Base-by-base conservation (phyloP, 1,140 invertebrate genomes). In the Luehdorfia chinensis region DNA sequence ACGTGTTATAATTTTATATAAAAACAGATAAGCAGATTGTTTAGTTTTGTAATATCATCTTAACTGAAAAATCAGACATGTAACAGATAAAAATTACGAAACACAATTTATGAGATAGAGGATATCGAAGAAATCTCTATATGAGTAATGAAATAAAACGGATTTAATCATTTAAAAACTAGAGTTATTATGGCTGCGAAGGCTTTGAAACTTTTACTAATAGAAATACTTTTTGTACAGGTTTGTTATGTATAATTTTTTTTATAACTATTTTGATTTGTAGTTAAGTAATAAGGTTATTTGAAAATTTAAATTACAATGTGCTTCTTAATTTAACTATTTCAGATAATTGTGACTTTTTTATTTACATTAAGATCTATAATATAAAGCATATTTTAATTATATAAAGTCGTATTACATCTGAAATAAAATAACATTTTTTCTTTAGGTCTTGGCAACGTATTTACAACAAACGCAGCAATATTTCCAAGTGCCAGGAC, bases 401-500 rank as follows among this genome's bases (percentile, higher is more conserved):
- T 21, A 4, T 4, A 21, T 4, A 21, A 4, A 21, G n/a, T n/a
- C 7, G 19, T 7, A 21, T 4, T 21, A 21, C 19, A 21, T 21
- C 3, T 4, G 7, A 15, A 33, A 14, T 33, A 8, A 1, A 33
- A 3, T 1, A 16, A 7, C 4, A 7, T 16, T 37, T 18, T 14
- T 9, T 18, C 15, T 30, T 27, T 7, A 43, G 23, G 39, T 30
- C n/a, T 15, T 43, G 19, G 7, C 23, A 15, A 16, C 23, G 3
- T 43, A 28, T 28, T 9, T 16, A 6, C 39, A 14, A 27, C 12
- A 9, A 28, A 13, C 11, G 6, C 14, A 7, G 13, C 19, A 41
- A 27, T 41, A 41, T 15, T 25, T 13, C 12, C 37, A 41, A 41
- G 21, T 27, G 13, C 37, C 37, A n/a, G 23, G 11, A 5, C 37